Conservation (phyloP, 2,797 vertebrate species). For the Pangasius sanitwongsei region DNA sequence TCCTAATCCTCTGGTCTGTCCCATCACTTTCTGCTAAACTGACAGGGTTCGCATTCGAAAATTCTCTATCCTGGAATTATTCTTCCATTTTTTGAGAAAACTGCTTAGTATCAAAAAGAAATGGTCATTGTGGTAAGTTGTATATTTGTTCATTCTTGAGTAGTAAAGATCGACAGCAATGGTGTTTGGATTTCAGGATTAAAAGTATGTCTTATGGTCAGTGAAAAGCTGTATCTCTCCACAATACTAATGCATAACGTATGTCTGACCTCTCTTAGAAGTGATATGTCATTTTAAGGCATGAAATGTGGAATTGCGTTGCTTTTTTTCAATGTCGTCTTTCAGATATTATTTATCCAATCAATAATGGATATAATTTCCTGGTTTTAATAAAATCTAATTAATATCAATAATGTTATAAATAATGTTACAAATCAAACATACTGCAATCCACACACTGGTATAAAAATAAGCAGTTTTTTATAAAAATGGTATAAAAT, state of each 20-base stretch:
- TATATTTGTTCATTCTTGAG: not conserved
- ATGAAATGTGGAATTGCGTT: not conserved
- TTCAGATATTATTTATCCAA: not conserved
- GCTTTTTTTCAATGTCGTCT: not conserved
- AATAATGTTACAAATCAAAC: not conserved
- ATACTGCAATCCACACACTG: not conserved
- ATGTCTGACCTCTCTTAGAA: not conserved
- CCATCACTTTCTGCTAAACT: conserved; percentile 72
- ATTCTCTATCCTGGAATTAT: conserved; percentile 62
- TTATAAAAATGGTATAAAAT: too few relatives aligned
- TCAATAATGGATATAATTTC: not conserved
- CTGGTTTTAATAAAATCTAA: not conserved
- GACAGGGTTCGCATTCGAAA: conserved; percentile 70
- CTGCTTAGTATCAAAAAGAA: conserved; percentile 48
- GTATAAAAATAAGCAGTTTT: not conserved
- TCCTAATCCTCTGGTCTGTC: conserved; percentile 83
- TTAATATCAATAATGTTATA: not conserved
- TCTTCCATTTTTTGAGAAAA: conserved; percentile 40
- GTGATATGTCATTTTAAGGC: not conserved
- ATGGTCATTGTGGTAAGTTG: conserved; percentile 76
- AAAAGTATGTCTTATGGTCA: not conserved
- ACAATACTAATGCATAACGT: not conserved
- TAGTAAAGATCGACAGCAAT: not conserved
- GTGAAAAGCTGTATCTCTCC: not conserved
- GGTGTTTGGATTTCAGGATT: not conserved